Percentiles rank a stretch among this genome's conserved stretches.
Evolutionary conservation across 1,140 invertebrate species (phyloP).

Genomic region (Drosophila pectinifera): DNA sequence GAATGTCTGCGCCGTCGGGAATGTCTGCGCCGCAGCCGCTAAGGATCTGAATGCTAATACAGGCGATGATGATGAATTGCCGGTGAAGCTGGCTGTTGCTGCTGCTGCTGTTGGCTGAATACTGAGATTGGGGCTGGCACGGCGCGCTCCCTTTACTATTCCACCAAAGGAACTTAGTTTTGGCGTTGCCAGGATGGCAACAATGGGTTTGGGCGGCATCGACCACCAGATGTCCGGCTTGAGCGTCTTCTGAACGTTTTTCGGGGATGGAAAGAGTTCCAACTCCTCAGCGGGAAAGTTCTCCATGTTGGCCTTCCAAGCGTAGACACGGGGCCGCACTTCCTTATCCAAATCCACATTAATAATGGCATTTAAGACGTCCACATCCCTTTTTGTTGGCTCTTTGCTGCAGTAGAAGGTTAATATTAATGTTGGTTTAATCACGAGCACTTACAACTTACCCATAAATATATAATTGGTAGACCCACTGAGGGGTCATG

Average conservation of each 20-base stretch:
- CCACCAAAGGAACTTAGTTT: conserved; percentile 23
- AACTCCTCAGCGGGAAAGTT: conserved; percentile 86
- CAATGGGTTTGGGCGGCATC: conserved; percentile 27
- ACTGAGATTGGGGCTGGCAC: conserved; percentile 13
- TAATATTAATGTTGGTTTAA: not conserved
- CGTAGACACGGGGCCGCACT: conserved; percentile 88
- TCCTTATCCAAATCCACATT: conserved; percentile 85
- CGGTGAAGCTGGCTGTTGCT: not conserved
- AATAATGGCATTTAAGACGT: conserved; percentile 89
- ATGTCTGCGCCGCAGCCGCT: conserved; percentile 6
- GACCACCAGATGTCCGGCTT: conserved; percentile 23
- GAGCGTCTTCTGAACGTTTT: conserved; percentile 37
- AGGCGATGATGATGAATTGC: conserved; percentile 2
- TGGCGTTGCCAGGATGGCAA: conserved; percentile 29
- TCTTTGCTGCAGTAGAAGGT: conserved; percentile 86
- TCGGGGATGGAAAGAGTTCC: conserved; percentile 81
- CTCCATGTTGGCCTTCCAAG: conserved; percentile 88
- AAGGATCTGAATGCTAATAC: not conserved
- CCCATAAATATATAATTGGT: conserved; percentile 74
- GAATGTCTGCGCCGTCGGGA: conserved; percentile 46
- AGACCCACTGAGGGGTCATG: conserved; percentile 65
- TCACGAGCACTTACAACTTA: conserved; percentile 15
- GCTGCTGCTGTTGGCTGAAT: not conserved
- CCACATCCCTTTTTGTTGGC: conserved; percentile 89
- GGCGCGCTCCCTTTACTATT: not conserved